phyloP scores from a whole-genome alignment of 1,140 invertebrate genomes.

The Papilio helenus region DNA sequence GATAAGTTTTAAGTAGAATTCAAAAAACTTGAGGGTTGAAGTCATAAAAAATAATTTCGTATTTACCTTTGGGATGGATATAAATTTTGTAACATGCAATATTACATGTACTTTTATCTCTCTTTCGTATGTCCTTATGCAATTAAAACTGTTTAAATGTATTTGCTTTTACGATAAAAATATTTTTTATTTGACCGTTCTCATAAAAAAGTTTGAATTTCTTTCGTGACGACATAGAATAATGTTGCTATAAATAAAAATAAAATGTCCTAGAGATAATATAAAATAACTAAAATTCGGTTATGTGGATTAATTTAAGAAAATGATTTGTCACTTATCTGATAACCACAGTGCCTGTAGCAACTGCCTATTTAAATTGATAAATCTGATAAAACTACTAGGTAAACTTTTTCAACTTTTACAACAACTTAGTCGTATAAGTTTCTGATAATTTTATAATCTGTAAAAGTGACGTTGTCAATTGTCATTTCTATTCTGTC shows the following conservation, averaged over 20 bases:
- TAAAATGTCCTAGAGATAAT: not conserved
- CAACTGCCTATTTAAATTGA: no score
- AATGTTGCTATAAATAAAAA: slow-evolving; percentile 23
- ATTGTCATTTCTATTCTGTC: no score
- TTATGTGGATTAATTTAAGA: not conserved
- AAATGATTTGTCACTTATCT: no score
- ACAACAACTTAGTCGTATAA: no score
- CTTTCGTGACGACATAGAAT: not conserved
- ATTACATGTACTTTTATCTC: not conserved
- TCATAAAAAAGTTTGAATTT: slow-evolving; percentile 19
- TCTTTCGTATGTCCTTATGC: not conserved
- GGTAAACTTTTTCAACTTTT: no score
- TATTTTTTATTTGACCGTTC: slow-evolving; percentile 4
- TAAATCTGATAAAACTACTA: no score
- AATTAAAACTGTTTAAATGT: not conserved
- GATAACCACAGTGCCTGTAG: no score
- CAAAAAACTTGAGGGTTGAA: not conserved
- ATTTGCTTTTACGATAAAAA: not conserved
- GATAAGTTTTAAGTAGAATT: not conserved
- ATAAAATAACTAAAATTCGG: not conserved
- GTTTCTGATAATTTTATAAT: not conserved
- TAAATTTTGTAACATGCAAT: not conserved
- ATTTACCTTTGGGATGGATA: not conserved
- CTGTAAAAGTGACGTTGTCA: not conserved
- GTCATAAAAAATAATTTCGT: not conserved